Percentiles rank a stretch among this genome's conserved stretches.
phyloP scores from a whole-genome alignment of 2,113 vertebrate species.

The Mormyrus iriodes region DNA sequence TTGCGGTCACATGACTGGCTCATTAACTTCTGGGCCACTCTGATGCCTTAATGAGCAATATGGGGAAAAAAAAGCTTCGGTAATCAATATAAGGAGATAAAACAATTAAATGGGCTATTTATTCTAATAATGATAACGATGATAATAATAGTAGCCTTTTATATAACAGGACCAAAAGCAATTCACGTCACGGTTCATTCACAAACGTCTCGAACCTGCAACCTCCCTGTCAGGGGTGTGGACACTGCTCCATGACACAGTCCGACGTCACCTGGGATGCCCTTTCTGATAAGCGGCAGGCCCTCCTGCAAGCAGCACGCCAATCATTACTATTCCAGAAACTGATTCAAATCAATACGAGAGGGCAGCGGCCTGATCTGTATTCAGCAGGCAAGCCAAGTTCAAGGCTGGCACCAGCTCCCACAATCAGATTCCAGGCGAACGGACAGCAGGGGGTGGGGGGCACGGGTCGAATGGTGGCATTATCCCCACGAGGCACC shows the following conservation, averaged over 20 bases:
- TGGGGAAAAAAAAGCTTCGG: background rate
- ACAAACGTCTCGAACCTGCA: background rate
- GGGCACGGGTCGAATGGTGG: constrained; percentile 28
- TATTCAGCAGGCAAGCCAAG: constrained; percentile 33
- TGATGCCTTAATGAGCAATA: background rate
- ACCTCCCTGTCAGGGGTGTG: background rate
- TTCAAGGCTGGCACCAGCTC: constrained; percentile 28
- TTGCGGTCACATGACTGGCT: background rate
- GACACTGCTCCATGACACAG: background rate
- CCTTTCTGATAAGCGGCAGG: constrained; percentile 19
- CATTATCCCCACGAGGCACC: constrained; percentile 38
- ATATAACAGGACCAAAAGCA: background rate
- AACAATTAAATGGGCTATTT: background rate
- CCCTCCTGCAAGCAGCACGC: constrained; percentile 25
- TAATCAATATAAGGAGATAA: background rate
- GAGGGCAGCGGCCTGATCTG: constrained; percentile 34
- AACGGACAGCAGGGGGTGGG: constrained; percentile 24
- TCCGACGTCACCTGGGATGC: background rate
- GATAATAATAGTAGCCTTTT: background rate
- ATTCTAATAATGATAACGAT: background rate
- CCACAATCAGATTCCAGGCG: constrained; percentile 38
- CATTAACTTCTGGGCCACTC: background rate
- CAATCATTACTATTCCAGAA: constrained; percentile 34
- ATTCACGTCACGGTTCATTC: background rate
- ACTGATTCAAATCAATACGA: constrained; percentile 39